Conservation (phyloP, 2,113 vertebrate genomes). For the Calyptomena viridis region DNA sequence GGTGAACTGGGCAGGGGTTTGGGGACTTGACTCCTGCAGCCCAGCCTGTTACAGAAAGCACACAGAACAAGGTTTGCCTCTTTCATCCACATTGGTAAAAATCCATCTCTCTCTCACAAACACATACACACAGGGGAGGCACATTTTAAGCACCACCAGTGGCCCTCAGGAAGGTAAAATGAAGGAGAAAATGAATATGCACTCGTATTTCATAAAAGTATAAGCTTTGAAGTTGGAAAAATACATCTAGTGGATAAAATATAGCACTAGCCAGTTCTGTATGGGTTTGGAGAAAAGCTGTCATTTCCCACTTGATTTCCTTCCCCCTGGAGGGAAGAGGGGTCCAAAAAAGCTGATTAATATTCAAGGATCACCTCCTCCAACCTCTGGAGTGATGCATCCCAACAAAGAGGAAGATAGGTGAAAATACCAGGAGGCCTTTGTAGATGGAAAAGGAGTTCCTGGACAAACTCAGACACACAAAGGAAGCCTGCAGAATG, state of each 20-base stretch:
- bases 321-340: no score
- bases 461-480: not conserved
- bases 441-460: not conserved
- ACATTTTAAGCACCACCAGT: not conserved
- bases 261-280: not conserved
- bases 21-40: not conserved
- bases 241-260: not conserved
- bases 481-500: not conserved
- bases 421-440: not conserved
- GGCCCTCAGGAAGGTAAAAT: not conserved
- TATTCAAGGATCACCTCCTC: no score
- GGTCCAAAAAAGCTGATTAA: no score
- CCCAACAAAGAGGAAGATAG: no score
- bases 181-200: not conserved
- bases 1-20: fast-evolving
- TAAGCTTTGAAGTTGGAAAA: not conserved
- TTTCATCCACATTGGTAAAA: not conserved
- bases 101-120: not conserved
- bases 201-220: not conserved
- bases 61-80: not conserved
- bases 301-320: no score
- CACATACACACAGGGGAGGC: fast-evolving
- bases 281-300: not conserved
- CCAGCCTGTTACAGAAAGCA: not conserved
- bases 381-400: no score